Conservation (phyloP, 2,888 invertebrate species). For the Meiosimyza platycephala region DNA sequence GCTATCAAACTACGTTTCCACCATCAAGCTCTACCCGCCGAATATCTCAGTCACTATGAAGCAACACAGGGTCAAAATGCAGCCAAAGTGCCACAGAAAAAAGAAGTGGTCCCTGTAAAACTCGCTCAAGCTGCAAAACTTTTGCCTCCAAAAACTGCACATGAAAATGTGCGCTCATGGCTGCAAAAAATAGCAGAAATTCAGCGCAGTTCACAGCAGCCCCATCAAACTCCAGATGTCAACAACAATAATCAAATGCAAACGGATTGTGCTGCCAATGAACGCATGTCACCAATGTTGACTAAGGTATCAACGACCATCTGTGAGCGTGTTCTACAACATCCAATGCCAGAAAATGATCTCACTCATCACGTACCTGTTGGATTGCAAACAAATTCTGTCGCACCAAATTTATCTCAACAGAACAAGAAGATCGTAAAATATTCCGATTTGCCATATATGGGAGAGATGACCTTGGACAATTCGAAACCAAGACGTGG, state of each 20-base stretch:
- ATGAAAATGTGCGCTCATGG: slow-evolving; percentile 80
- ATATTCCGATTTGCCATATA: slow-evolving; percentile 87
- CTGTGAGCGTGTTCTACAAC: neutral
- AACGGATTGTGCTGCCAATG: neutral
- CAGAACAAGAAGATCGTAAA: slow-evolving; percentile 70
- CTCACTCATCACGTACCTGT: neutral
- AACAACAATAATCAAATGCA: slow-evolving; percentile 38
- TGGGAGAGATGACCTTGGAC: slow-evolving; percentile 92
- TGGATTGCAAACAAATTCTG: neutral
- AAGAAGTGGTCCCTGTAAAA: slow-evolving; percentile 32
- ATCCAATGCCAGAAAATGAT: neutral
- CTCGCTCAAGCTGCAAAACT: slow-evolving; percentile 42
- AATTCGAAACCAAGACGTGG: slow-evolving; percentile 88
- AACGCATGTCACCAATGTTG: neutral
- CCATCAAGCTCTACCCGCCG: slow-evolving; percentile 82
- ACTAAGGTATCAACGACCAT: neutral
- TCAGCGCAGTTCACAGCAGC: slow-evolving; percentile 68
- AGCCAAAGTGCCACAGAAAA: slow-evolving; percentile 57
- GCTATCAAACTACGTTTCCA: slow-evolving; percentile 83
- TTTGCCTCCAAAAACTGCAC: slow-evolving; percentile 66
- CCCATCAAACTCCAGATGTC: slow-evolving; percentile 34
- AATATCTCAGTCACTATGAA: slow-evolving; percentile 83
- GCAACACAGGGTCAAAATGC: slow-evolving; percentile 73
- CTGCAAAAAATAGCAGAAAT: slow-evolving; percentile 80
- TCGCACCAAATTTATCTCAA: neutral